Conservation (phyloP, 2,113 vertebrate genomes). For the Miniopterus natalensis region DNA sequence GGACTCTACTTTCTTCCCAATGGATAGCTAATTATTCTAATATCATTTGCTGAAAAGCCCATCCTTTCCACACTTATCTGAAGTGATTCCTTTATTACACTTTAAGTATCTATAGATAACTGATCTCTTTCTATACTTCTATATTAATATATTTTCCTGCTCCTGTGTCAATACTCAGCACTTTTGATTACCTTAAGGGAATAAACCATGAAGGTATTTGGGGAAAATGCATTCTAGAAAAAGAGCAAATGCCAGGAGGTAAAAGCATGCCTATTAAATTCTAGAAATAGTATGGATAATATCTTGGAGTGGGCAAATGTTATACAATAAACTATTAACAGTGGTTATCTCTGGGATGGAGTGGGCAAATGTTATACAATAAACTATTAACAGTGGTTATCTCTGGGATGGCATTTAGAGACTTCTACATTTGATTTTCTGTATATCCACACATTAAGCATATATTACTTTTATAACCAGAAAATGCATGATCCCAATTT, state of each 20-base stretch:
- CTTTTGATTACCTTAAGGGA: background rate
- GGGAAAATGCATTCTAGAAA: background rate
- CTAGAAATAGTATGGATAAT: background rate
- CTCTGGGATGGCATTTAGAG: background rate
- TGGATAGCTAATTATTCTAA: slow-evolving; percentile 8
- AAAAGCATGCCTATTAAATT: background rate
- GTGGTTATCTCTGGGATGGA: background rate
- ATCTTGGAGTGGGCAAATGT: background rate
- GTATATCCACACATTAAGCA: background rate
- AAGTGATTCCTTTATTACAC: background rate
- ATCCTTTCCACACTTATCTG: background rate
- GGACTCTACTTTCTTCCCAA: background rate
- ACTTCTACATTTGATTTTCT: slow-evolving; percentile 12
- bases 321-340: too few species aligned
- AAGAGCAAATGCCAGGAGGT: background rate
- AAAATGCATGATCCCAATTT: background rate
- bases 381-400: background rate
- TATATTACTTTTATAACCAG: background rate
- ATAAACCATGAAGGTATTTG: background rate
- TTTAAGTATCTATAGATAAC: background rate
- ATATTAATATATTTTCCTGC: background rate
- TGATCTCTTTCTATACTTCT: slow-evolving; percentile 24
- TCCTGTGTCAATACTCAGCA: slow-evolving; percentile 2
- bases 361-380: background rate
- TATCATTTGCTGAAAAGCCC: background rate